Evolutionary conservation across 2,797 vertebrate species (phyloP).

Genomic region (Sebastes paucispinis): DNA sequence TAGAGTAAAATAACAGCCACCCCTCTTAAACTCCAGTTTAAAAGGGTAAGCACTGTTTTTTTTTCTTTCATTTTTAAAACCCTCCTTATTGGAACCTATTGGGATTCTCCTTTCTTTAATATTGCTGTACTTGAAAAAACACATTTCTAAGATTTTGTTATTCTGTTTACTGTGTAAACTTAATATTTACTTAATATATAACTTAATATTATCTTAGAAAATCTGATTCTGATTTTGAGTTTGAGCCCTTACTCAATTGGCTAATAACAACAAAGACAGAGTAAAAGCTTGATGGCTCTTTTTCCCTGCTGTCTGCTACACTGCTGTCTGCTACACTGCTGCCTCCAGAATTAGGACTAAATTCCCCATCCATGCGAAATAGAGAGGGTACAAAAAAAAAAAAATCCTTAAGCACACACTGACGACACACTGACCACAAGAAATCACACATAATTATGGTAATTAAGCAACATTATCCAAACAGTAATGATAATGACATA

Average conservation of each 20-base stretch:
- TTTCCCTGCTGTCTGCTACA: too few species aligned
- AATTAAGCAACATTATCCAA: constrained; percentile 67
- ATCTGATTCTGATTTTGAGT: constrained; percentile 10
- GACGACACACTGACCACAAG: constrained; percentile 65
- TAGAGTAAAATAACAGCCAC: neutral
- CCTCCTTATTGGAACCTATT: neutral
- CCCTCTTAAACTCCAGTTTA: neutral
- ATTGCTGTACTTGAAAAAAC: neutral
- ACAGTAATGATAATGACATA: constrained; percentile 70
- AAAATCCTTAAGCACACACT: constrained; percentile 5
- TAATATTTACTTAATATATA: neutral
- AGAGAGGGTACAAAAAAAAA: neutral
- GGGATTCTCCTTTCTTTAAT: neutral
- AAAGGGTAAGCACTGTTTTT: neutral
- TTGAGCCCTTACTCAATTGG: neutral
- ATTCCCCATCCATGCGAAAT: neutral
- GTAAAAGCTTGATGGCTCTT: constrained; percentile 16
- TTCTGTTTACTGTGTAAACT: neutral
- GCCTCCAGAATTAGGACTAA: constrained; percentile 6
- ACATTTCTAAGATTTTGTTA: neutral
- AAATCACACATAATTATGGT: constrained; percentile 71
- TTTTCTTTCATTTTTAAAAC: neutral
- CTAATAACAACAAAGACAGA: constrained; percentile 3
- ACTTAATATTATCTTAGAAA: neutral
- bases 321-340: neutral